These are phyloP conservation scores for Circus cinereus DNA, from an alignment of 2,797 vertebrate species.

Conservation along the genomic window DNA sequence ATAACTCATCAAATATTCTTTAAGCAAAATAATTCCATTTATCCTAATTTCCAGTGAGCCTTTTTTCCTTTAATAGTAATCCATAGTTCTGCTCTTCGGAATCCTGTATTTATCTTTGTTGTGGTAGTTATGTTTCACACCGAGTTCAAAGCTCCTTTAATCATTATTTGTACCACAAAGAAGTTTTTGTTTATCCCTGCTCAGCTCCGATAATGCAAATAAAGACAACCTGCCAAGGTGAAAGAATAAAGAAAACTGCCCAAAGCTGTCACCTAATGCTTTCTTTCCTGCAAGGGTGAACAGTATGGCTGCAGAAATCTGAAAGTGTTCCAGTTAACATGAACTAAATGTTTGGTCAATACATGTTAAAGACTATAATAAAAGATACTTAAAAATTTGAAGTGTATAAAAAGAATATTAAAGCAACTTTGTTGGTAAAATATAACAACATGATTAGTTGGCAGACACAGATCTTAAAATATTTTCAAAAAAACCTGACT, in stretches of 20 bases:
- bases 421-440: slow-evolving; percentile 42
- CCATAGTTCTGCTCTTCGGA: neutral
- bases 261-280: slow-evolving; percentile 39
- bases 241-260: slow-evolving; percentile 51
- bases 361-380: slow-evolving; percentile 27
- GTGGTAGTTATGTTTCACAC: slow-evolving; percentile 30
- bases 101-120: slow-evolving; percentile 18
- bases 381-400: slow-evolving; percentile 50
- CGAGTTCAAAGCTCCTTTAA: slow-evolving; percentile 43
- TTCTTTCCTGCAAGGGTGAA: neutral
- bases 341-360: slow-evolving; percentile 48
- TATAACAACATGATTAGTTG: neutral
- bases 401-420: neutral
- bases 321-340: slow-evolving; percentile 27
- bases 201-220: slow-evolving; percentile 48
- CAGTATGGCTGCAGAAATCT: neutral
- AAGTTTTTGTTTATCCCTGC: slow-evolving; percentile 54
- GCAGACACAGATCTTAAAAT: neutral
- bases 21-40: neutral
- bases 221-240: slow-evolving; percentile 56
- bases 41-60: neutral
- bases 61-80: neutral
- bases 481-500: neutral
- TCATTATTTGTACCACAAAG: slow-evolving; percentile 61
- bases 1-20: neutral